A percentile compares a stretch with the other conserved stretches of the same genome.
Conservation (phyloP, 2,797 vertebrate genomes). For the Mallotus villosus region DNA sequence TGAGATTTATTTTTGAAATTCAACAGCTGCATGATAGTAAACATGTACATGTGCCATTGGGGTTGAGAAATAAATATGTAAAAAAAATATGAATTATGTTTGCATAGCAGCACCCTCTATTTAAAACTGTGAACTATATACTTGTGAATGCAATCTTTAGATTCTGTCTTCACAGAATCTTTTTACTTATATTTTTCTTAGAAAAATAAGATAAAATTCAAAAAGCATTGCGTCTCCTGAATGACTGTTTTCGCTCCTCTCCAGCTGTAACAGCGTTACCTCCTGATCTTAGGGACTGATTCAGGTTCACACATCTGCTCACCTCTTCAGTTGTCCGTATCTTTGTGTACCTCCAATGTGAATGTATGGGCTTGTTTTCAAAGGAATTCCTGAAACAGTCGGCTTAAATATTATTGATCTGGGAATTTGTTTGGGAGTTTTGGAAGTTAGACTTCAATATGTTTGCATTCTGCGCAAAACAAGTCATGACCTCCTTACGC, state of each 20-base stretch:
- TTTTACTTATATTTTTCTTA: constrained; percentile 52
- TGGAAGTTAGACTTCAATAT: constrained; percentile 68
- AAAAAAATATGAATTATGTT: constrained; percentile 49
- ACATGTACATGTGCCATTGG: constrained; percentile 38
- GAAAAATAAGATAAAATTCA: constrained; percentile 37
- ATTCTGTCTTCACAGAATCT: constrained; percentile 51
- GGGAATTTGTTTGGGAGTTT: background rate
- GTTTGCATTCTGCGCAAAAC: constrained; percentile 18
- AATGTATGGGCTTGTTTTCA: constrained; percentile 1
- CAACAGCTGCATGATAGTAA: constrained; percentile 53
- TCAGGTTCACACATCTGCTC: constrained; percentile 37
- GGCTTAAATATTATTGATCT: constrained; percentile 15
- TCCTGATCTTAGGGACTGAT: constrained; percentile 43
- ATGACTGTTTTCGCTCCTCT: constrained; percentile 53
- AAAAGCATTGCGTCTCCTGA: constrained; percentile 55
- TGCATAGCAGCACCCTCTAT: constrained; percentile 63
- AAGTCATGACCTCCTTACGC: constrained; percentile 9
- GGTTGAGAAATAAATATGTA: constrained; percentile 52
- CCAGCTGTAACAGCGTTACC: constrained; percentile 40
- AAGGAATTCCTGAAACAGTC: constrained; percentile 17
- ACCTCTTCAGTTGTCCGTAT: constrained; percentile 4
- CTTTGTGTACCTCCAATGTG: constrained; percentile 18
- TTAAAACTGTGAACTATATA: constrained; percentile 65
- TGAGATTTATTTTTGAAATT: constrained; percentile 48
- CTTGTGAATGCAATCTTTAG: constrained; percentile 67